These are phyloP conservation scores for Fistularia tabacaria DNA, from an alignment of 2,797 vertebrate genomes.

Conservation along the genomic window DNA sequence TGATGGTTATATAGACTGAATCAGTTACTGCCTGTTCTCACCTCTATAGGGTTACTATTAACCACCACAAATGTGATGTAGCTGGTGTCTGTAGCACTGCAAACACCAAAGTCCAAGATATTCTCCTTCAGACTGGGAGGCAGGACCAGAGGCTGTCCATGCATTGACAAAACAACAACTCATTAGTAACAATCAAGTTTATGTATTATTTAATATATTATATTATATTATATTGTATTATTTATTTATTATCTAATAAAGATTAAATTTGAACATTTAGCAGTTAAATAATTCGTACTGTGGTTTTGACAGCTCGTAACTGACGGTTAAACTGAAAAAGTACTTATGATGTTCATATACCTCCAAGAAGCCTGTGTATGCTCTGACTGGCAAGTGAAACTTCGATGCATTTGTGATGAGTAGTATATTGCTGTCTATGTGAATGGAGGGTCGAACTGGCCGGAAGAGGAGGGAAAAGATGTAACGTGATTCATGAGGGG, in stretches of 20 bases:
- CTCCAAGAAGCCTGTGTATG: conserved; percentile 97
- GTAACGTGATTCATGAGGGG: conserved; percentile 86
- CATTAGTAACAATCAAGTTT: not conserved
- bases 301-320: not conserved
- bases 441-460: conserved; percentile 88
- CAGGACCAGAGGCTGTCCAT: conserved; percentile 85
- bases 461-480: conserved; percentile 93
- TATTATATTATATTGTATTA: no score
- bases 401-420: conserved; percentile 97
- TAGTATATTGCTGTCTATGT: conserved; percentile 95
- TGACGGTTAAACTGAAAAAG: not conserved
- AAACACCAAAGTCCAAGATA: conserved; percentile 90
- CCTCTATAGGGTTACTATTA: conserved; percentile 99
- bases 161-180: not conserved
- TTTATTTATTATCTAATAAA: no score
- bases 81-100: conserved; percentile 89
- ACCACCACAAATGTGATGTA: conserved; percentile 89
- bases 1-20: not conserved
- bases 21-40: conserved; percentile 52
- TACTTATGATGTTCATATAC: conserved; percentile 59
- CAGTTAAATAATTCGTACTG: no score
- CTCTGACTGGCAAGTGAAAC: conserved; percentile 94
- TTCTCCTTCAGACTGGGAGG: conserved; percentile 86
- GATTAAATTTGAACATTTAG: no score
- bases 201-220: not conserved